A percentile compares a stretch with the other conserved stretches of the same genome.
phyloP scores from a whole-genome alignment of 1,140 invertebrate genomes.

The Rhynchophorus ferrugineus region DNA sequence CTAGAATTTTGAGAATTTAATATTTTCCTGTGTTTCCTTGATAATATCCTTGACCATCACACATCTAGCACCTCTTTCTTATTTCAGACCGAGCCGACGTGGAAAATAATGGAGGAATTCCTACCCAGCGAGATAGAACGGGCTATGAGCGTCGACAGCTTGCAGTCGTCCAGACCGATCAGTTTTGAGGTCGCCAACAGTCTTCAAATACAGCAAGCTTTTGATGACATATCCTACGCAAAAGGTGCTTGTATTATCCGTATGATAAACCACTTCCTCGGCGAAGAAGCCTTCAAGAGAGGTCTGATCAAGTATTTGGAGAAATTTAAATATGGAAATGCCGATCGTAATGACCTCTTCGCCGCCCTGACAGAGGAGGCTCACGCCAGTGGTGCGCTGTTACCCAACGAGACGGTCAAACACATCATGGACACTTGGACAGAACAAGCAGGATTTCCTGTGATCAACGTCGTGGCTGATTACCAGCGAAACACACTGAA shows the following conservation, averaged over 20 bases:
- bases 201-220: conserved; percentile 71
- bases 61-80: not conserved
- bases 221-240: conserved; percentile 77
- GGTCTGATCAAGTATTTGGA: conserved; percentile 57
- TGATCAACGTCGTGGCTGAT: conserved; percentile 55
- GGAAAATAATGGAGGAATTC: conserved; percentile 72
- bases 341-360: conserved; percentile 66
- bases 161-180: conserved; percentile 65
- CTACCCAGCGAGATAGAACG: conserved; percentile 62
- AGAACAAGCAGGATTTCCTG: conserved; percentile 72
- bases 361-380: conserved; percentile 50
- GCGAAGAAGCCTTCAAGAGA: conserved; percentile 57
- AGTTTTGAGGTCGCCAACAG: conserved; percentile 61
- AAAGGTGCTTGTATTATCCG: conserved; percentile 77
- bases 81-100: conserved; percentile 52
- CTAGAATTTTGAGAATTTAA: no score
- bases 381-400: conserved; percentile 41
- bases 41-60: no score
- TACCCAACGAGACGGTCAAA: conserved; percentile 49
- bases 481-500: conserved; percentile 41
- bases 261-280: conserved; percentile 73
- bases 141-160: conserved; percentile 64
- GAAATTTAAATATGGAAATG: conserved; percentile 53
- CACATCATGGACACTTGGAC: conserved; percentile 79
- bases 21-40: no score